Conservation (phyloP, 2,797 vertebrate genomes). For the Channallabes apus region DNA sequence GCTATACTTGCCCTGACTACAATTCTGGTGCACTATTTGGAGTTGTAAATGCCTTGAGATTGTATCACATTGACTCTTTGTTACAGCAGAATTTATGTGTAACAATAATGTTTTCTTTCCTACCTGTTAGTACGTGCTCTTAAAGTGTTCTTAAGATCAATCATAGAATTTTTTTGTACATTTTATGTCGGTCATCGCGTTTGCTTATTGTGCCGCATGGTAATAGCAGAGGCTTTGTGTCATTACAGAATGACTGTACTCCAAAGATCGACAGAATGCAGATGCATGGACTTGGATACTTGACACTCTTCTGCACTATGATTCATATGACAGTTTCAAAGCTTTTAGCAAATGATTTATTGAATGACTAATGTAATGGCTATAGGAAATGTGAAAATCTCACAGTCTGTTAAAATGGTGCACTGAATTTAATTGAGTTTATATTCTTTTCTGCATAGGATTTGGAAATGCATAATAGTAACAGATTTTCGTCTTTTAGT, state of each 20-base stretch:
- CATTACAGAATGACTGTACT: slow-evolving; percentile 28
- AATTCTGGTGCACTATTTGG: background rate
- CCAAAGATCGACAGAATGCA: slow-evolving; percentile 19
- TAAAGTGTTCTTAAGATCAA: slow-evolving; percentile 28
- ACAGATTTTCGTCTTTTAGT: background rate
- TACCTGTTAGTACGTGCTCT: background rate
- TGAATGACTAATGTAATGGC: slow-evolving; percentile 23
- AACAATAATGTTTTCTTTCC: background rate
- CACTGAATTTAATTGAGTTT: slow-evolving; percentile 5
- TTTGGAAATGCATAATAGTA: background rate
- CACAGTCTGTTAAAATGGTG: background rate
- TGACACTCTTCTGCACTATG: slow-evolving; percentile 22
- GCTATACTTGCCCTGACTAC: background rate
- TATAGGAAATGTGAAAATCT: slow-evolving; percentile 6
- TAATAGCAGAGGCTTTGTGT: slow-evolving; percentile 38
- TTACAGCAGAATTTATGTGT: slow-evolving; percentile 7
- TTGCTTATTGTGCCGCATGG: slow-evolving; percentile 24
- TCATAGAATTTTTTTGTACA: slow-evolving; percentile 11
- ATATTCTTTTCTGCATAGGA: too few relatives aligned
- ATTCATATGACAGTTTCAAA: slow-evolving; percentile 37
- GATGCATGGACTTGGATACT: slow-evolving; percentile 27
- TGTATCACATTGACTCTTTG: background rate
- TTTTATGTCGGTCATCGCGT: slow-evolving; percentile 21
- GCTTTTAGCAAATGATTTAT: slow-evolving; percentile 44
- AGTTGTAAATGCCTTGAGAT: background rate